phyloP scores from a whole-genome alignment of 2,113 vertebrate genomes.

The Rutilus rutilus region DNA sequence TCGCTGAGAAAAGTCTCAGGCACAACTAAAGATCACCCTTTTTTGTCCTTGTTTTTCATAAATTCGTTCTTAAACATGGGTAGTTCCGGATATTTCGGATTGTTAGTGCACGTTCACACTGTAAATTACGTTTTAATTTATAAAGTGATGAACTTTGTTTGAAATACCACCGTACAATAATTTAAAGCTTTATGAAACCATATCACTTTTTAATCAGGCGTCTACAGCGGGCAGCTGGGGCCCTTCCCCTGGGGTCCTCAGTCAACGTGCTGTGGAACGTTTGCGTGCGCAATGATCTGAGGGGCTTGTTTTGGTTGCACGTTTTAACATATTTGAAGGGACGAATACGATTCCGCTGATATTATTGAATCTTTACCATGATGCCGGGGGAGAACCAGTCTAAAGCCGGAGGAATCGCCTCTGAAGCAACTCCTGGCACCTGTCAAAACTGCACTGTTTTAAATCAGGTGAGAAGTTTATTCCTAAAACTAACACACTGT shows the following conservation, averaged over 20 bases:
- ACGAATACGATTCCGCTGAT: background rate
- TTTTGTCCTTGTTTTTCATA: background rate
- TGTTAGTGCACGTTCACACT: background rate
- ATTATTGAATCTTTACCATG: constrained; percentile 74
- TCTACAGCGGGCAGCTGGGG: constrained; percentile 25
- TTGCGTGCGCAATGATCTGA: constrained; percentile 29
- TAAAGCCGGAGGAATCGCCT: constrained; percentile 75
- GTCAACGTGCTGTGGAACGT: constrained; percentile 52
- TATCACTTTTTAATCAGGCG: constrained; percentile 45
- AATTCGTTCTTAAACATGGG: background rate
- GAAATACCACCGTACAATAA: background rate
- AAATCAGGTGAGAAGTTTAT: constrained; percentile 75
- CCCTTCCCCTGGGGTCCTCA: constrained; percentile 55
- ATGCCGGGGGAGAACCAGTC: constrained; percentile 90
- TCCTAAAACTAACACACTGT: background rate
- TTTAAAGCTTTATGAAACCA: too few relatives aligned
- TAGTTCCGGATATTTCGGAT: background rate
- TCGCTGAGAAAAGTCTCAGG: too few relatives aligned
- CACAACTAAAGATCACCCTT: background rate
- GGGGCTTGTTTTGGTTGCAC: constrained; percentile 16
- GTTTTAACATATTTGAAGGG: constrained; percentile 16
- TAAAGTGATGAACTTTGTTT: background rate
- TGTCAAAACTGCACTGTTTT: constrained; percentile 89
- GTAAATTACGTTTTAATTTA: background rate
- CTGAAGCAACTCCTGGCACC: constrained; percentile 72